Conservation (phyloP, 2,888 invertebrate species). For the Molorchus minor region DNA sequence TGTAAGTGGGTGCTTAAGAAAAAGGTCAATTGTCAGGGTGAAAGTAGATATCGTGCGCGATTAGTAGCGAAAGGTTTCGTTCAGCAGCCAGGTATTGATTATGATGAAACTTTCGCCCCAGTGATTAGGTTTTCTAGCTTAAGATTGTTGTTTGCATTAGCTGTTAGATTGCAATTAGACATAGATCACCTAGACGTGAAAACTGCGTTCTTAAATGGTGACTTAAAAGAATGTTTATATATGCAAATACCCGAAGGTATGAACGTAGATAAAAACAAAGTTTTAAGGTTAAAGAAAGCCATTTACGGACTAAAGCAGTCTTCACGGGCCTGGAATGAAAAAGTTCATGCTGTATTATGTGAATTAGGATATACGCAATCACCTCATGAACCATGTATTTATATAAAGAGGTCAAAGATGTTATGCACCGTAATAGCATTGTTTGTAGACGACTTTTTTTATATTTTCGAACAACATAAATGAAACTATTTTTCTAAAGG, state of each 20-base stretch:
- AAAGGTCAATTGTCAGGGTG: constrained; percentile 39
- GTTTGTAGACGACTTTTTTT: constrained; percentile 31
- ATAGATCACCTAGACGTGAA: constrained; percentile 40
- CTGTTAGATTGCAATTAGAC: constrained; percentile 34
- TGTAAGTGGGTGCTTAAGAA: constrained; percentile 49
- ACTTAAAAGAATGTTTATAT: constrained; percentile 35
- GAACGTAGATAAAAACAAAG: constrained; percentile 22
- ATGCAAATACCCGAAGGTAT: constrained; percentile 37
- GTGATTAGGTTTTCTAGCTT: constrained; percentile 37
- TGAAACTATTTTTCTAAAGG: not conserved
- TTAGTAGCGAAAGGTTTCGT: constrained; percentile 42
- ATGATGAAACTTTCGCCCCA: constrained; percentile 38
- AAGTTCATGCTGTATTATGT: constrained; percentile 21
- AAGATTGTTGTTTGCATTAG: constrained; percentile 39
- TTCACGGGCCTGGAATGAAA: constrained; percentile 36
- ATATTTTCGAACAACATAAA: constrained; percentile 25
- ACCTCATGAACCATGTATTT: constrained; percentile 31
- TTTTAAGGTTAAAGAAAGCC: constrained; percentile 33
- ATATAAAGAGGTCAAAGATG: constrained; percentile 15
- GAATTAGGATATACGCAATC: constrained; percentile 26
- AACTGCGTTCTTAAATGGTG: constrained; percentile 32
- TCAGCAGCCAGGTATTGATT: constrained; percentile 37
- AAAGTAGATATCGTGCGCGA: constrained; percentile 36
- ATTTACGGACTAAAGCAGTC: too few species aligned
- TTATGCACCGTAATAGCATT: constrained; percentile 20